Evolutionary conservation across 2,797 vertebrate genomes (phyloP), one percentile per base, ranked within the genome.

Genomic region (Mormyrus hasselquistii): DNA sequence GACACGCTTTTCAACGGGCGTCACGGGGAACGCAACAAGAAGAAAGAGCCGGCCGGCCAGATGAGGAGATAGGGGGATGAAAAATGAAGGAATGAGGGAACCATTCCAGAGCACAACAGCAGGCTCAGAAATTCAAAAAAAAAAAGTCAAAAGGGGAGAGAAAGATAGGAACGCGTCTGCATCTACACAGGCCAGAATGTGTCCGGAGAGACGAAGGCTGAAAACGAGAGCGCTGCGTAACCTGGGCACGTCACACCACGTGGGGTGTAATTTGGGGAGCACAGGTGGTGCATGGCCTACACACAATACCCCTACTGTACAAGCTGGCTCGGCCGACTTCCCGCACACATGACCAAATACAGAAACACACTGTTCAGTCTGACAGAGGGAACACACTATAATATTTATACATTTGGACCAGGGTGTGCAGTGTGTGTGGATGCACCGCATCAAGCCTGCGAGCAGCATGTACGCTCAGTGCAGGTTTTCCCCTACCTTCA

Each of bases 401-500:
- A 22, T 10, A 52, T 47, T 49, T 49, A 59, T 57, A 59, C 38
- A 12, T 19, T 22, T 9, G 49, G 1, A 8, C 3, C 10, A 83
- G 8, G 7, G 50, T 12, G n/a, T 57, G 38, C 16, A 57, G 50
- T 3, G 88, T 9, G 41, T 73, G 6, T 53, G 49, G 8, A 34
- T 14, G n/a, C 69, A 4, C 6, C 8, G 0, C 19, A 41, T 44
- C 12, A 3, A 76, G 59, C 29, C 12, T 38, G 49, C 2, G 22
- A 22, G 25, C 9, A 29, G 25, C 62, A 29, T 1, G 25, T 1
- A 12, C 0, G 62, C 62, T 12, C 8, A 0, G 3, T 12, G 62
- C 62, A 29, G 62, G 22, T 29, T 59, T 65, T 69, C 4, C 25
- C 8, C 91, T 97, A 99, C 99, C 98, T 99, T 99, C 89, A 99